These are phyloP conservation scores for Hecatera dysodea DNA, from an alignment of 2,888 invertebrate species.

Conservation along the genomic window DNA sequence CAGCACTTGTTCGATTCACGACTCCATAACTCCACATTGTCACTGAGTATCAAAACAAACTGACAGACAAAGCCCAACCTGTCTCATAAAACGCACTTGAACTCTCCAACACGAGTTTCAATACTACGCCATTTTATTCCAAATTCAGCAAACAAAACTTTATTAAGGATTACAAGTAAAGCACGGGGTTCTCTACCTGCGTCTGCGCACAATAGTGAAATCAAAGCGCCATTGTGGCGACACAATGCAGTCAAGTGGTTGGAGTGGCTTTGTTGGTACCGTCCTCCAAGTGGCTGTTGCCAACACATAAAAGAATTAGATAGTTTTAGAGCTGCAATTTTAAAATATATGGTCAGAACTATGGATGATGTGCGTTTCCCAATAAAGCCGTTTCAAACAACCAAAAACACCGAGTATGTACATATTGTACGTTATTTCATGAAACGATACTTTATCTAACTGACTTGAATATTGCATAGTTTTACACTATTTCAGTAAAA, in stretches of 20 bases:
- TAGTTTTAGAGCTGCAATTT: conserved; percentile 38
- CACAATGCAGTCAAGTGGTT: conserved; percentile 68
- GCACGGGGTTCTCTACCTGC: conserved; percentile 64
- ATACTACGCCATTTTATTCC: conserved; percentile 55
- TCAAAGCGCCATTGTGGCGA: conserved; percentile 64
- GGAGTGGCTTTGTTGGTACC: conserved; percentile 57
- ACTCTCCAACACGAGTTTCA: conserved; percentile 39
- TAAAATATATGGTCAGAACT: conserved; percentile 11
- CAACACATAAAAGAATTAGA: conserved; percentile 40
- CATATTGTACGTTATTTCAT: too few relatives aligned
- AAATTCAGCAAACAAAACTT: conserved; percentile 60
- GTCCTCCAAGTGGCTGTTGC: conserved; percentile 49
- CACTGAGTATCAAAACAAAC: conserved; percentile 1
- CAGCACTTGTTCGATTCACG: background rate
- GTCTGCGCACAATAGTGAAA: conserved; percentile 63
- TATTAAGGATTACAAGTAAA: conserved; percentile 63
- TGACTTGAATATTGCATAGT: too few relatives aligned
- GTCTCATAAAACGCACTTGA: conserved; percentile 27
- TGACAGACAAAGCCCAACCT: conserved; percentile 4
- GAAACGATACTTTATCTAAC: too few relatives aligned
- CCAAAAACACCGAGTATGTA: too few relatives aligned
- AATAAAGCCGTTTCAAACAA: too few relatives aligned
- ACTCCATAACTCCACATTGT: background rate
- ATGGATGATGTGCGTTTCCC: background rate
- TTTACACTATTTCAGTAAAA: too few relatives aligned